Evolutionary conservation across 2,113 vertebrate species (phyloP).

Genomic region (Hyperoodon ampullatus): DNA sequence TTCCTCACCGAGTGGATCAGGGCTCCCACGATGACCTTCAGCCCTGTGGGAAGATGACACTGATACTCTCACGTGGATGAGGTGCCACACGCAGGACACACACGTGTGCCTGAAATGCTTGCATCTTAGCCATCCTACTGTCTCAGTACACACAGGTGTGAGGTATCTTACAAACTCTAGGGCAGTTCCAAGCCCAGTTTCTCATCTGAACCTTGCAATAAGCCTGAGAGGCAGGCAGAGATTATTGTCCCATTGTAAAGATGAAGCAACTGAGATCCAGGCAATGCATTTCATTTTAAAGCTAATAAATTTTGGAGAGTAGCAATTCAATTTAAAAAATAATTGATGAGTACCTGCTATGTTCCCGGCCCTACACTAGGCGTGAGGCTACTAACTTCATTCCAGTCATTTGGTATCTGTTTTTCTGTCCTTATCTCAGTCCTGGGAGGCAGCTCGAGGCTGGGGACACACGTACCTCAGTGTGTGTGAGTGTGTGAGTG

Average conservation of each 20-base stretch:
- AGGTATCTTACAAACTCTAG: background rate
- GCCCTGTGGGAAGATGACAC: conserved; percentile 85
- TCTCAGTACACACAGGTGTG: background rate
- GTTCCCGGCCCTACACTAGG: background rate
- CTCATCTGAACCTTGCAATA: background rate
- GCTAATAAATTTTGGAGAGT: background rate
- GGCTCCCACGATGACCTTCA: conserved; percentile 97
- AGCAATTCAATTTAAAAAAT: background rate
- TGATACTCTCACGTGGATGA: conserved; percentile 12
- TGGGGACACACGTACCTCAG: background rate
- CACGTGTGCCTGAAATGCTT: accelerated
- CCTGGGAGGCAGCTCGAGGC: background rate
- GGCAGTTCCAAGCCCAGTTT: background rate
- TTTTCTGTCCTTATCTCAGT: background rate
- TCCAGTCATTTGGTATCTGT: background rate
- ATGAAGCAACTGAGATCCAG: background rate
- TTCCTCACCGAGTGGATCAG: conserved; percentile 98
- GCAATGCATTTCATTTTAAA: background rate
- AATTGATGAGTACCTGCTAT: background rate
- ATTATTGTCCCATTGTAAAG: background rate
- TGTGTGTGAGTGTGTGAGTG: background rate
- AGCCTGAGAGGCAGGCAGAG: background rate
- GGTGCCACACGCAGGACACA: background rate
- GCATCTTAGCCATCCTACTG: background rate
- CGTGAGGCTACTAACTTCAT: background rate